Evolutionary conservation across 2,888 invertebrate genomes (phyloP).

Genomic region (Crioceris asparagi): DNA sequence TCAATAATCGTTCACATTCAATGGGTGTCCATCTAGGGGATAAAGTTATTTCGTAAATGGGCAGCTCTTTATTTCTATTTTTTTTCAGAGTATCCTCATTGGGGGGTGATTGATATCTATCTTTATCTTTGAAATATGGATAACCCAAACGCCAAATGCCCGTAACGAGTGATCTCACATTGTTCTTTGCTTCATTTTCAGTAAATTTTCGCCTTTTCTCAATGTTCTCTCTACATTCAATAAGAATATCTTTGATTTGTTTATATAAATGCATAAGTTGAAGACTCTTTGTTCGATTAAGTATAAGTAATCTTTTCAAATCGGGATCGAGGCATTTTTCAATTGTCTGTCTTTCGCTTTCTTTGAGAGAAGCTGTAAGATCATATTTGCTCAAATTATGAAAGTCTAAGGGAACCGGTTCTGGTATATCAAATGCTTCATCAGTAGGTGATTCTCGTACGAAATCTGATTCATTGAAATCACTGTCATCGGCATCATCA

Average conservation of each 20-base stretch:
- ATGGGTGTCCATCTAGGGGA: conserved; percentile 31
- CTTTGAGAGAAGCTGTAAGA: conserved; percentile 14
- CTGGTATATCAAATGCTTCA: conserved; percentile 4
- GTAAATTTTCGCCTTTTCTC: conserved; percentile 12
- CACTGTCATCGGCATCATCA: conserved; percentile 13
- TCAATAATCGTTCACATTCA: conserved; percentile 22
- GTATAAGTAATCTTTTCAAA: conserved; percentile 21
- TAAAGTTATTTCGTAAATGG: conserved; percentile 23
- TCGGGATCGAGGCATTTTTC: conserved; percentile 22
- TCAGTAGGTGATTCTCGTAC: not conserved
- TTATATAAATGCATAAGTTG: conserved; percentile 22
- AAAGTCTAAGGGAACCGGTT: conserved; percentile 8
- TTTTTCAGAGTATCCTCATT: conserved; percentile 45
- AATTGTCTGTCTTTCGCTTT: conserved; percentile 23
- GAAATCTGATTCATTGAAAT: conserved; percentile 8
- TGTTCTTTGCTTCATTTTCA: conserved; percentile 3
- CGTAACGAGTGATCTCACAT: conserved; percentile 3
- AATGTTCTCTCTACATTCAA: conserved; percentile 19
- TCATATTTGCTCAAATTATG: conserved; percentile 12
- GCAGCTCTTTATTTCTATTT: conserved; percentile 22
- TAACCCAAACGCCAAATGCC: conserved; percentile 34
- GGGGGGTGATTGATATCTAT: conserved; percentile 43
- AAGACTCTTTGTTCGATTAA: conserved; percentile 25
- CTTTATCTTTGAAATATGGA: conserved; percentile 57
- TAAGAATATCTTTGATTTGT: conserved; percentile 21